Evolutionary conservation across 2,888 invertebrate species (phyloP), one percentile per base, ranked within the genome.

Genomic region (Baccha elongata): DNA sequence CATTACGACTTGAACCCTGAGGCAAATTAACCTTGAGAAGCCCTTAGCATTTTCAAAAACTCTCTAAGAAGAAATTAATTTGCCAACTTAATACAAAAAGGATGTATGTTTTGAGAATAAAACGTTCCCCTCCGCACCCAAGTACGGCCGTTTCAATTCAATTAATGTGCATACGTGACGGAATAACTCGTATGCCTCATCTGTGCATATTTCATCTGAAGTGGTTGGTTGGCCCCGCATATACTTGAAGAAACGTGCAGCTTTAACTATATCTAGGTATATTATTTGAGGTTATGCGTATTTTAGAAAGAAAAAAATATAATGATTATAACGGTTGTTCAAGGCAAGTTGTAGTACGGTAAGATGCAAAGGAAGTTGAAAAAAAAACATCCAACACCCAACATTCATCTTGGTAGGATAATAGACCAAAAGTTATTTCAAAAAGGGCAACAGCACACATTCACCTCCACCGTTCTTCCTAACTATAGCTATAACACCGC

Each of bases 81-180:
- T 72, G 26, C 52, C 62, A 67, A 50, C 52, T 32, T 19, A 35
- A 37, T 29, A 64, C 42, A 46, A 67, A 64, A 73, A 48, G 42
- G 62, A 48, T 65, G 37, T 10, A 13, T 55, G 55, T 17, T 8
- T 32, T 6, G 29, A 32, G 29, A 32, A 32, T 7, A 32, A 32
- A 32, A 8, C 58, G 7, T 21, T 21, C 26, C 21, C 1, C 32
- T 7, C 42, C 26, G 40, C 53, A 7, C 11, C 11, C 29, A 35
- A 19, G 7, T 7, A 13, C 53, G 72, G 62, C 64, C 68, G 35
- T 76, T 83, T 83, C 64, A 83, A 83, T 83, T 83, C 83, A 83
- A 83, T 83, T 83, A 83, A 83, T 83, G 83, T 73, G 68, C 83
- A 83, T 83, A 83, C 83, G 83, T 83, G 83, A 83, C 72, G 78